Evolutionary conservation across 1,140 invertebrate genomes (phyloP), one percentile per base, ranked within the genome.

Genomic region (Euura saliciscinereae): DNA sequence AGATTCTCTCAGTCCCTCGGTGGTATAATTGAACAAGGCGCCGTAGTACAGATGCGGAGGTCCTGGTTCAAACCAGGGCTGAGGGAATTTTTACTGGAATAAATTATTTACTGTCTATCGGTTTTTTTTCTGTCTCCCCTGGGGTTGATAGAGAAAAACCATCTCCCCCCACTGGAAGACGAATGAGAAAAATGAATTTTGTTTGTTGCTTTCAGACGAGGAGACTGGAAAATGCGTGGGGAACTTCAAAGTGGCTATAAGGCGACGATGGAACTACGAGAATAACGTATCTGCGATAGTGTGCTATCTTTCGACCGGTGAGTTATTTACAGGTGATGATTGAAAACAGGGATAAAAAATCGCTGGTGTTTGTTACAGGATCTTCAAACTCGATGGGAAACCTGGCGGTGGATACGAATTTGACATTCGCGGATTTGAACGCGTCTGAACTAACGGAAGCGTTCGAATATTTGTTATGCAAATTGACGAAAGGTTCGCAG

Each of bases 221-320:
- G 95, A 96, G 83, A 95, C 94, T 59, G 94, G 94, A 44, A 95
- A 93, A 83, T 94, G 93, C 75, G 89, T 96, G 43, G 91, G 93
- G 67, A 92, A 94, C 73, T 94, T 92, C 79, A 94, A 93, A 79
- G 93, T 96, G 65, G 93, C 93, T 3, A 93, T 96, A 75, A 91
- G 93, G 70, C 89, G 94, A 72, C 90, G 94, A 65, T 95, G 94
- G 93, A 96, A 96, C 84, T 95, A 96, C 80, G 95, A 96, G 79
- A 95, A 95, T 84, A 95, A 94, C 77, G 94, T 95, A 73, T 92
- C 94, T 10, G 94, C 94, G 2, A 92, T 96, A 78, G 93, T 96
- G 43, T 96, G 94, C 82, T 93, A 94, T 80, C 90, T 95, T 64
- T 93, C 93, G 65, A 92, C 91, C 76, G 91, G 92, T 93, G 87